Percentiles rank a stretch among this genome's conserved stretches.
phyloP scores from a whole-genome alignment of 2,113 vertebrate genomes.

The Otus sunia region DNA sequence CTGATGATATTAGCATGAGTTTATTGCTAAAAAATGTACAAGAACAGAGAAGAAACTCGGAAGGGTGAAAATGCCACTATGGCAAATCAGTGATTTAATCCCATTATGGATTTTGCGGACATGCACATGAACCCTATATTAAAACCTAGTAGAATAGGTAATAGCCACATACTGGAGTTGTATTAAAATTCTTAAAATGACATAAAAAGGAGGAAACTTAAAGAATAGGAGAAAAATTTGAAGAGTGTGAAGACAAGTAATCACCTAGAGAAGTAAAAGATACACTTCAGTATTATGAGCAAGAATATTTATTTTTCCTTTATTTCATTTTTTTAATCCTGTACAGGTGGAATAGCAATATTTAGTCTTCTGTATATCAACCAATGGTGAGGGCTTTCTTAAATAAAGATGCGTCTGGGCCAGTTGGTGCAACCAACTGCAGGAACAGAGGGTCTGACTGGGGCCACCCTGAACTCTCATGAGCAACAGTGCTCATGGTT shows the following conservation, averaged over 20 bases:
- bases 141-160: neutral
- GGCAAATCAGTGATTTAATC: neutral
- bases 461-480: neutral
- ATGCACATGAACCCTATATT: neutral
- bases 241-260: neutral
- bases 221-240: neutral
- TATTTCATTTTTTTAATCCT: neutral
- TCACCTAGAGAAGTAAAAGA: neutral
- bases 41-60: neutral
- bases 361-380: neutral
- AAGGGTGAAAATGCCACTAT: neutral
- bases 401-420: neutral
- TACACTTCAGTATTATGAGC: neutral
- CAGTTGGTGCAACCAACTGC: neutral
- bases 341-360: neutral
- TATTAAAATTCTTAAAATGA: neutral
- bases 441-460: neutral
- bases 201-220: neutral
- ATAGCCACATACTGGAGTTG: neutral
- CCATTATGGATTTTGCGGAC: neutral
- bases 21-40: neutral
- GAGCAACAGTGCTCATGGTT: neutral
- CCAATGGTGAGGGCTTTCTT: neutral
- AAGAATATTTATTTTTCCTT: neutral
- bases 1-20: neutral